phyloP scores from a whole-genome alignment of 2,113 vertebrate species.

The Amazona vittata region DNA sequence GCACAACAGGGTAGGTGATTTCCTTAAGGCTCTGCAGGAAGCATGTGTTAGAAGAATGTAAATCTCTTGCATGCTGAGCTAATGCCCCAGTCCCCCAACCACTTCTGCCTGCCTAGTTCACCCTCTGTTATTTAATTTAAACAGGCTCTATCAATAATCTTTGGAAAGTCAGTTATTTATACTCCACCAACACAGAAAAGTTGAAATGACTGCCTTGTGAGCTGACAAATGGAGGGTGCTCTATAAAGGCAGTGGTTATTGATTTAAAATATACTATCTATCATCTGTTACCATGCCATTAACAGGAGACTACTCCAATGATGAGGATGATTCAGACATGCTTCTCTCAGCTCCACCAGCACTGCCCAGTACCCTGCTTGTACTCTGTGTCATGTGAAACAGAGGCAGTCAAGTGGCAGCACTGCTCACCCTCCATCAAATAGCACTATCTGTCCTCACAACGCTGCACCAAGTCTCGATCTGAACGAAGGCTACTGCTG shows the following conservation, averaged over 20 bases:
- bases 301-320: background rate
- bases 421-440: accelerated
- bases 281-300: background rate
- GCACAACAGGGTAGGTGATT: background rate
- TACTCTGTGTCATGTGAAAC: accelerated
- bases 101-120: background rate
- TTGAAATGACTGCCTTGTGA: background rate
- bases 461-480: background rate
- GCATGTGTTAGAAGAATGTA: accelerated
- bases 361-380: background rate
- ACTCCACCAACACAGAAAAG: background rate
- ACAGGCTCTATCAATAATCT: background rate
- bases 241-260: background rate
- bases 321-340: background rate
- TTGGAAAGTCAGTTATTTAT: background rate
- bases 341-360: background rate
- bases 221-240: background rate
- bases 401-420: background rate
- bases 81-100: background rate
- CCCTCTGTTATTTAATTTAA: background rate
- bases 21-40: background rate
- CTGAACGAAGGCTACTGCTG: background rate
- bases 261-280: background rate
- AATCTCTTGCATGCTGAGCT: background rate
- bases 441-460: background rate